Base-by-base conservation (phyloP, 2,888 invertebrate genomes). In the Lapara coniferarum region DNA sequence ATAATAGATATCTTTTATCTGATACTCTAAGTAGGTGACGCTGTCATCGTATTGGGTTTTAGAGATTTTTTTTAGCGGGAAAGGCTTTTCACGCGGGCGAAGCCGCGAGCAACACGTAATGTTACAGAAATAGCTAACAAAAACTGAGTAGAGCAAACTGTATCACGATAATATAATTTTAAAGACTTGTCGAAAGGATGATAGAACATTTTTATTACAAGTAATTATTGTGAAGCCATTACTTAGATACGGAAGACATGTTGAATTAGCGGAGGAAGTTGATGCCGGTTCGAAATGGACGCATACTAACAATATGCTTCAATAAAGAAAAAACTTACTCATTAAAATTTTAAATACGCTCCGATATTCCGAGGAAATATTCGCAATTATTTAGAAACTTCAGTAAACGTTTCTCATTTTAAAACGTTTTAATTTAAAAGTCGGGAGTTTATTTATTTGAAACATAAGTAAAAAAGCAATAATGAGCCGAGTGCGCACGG, bases 401-500 rank as follows among this genome's bases (percentile, higher is more conserved):
- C 58, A 46, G 16, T 16, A 16, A 63, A 46, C 53, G 53, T 55
- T 63, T 19, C 46, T 63, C 46, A 46, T 63, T 63, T 63, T 63
- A 63, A 63, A 57, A 57, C 16, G 46, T 63, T 63, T 63, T 19
- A 63, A 63, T 63, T 63, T 46, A 46, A 57, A 30, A 63, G 19
- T 16, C 59, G 12, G 16, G 53, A 16, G 19, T 63, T 63, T 63
- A 59, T 44, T 59, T 59, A 63, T 63, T 63, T 63, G 46, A 63
- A 63, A 49, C 49, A 12, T 63, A 46, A 46, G 46, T 63, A 63
- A 63, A 63, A 59, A 63, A 63, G 59, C 46, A 63, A 63, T 63
- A 63, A 49, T 63, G 59, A 70, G 13, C 37, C 30, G 55, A 66
- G 16, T 68, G 66, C 70, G 67, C 55, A 63, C 63, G 13, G 53